These are phyloP conservation scores for Piaya cayana DNA, from an alignment of 2,113 vertebrate species.

Conservation along the genomic window DNA sequence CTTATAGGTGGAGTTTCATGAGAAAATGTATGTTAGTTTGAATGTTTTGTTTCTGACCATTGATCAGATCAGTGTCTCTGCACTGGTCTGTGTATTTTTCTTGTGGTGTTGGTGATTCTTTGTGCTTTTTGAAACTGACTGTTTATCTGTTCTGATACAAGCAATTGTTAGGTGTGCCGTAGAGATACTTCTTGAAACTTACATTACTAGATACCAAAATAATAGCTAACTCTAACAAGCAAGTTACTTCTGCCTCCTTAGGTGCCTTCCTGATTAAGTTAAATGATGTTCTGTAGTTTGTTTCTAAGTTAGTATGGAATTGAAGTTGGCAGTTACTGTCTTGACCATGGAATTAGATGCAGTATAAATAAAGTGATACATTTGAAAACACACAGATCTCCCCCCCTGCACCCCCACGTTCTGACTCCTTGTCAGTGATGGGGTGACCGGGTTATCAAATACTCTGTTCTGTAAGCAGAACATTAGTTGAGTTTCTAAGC, in stretches of 20 bases:
- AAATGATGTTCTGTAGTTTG: background rate
- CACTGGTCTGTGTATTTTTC: fast-evolving
- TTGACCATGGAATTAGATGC: background rate
- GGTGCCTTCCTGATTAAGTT: background rate
- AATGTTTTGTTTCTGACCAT: background rate
- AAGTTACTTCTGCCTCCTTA: background rate
- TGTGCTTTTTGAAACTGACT: background rate
- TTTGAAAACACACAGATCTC: background rate
- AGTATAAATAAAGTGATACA: background rate
- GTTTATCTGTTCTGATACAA: background rate
- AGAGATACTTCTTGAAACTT: background rate
- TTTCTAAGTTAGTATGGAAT: background rate
- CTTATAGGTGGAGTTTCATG: background rate
- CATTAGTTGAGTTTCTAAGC: background rate
- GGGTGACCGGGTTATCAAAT: background rate
- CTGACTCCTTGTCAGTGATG: background rate
- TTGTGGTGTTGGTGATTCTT: too few relatives aligned
- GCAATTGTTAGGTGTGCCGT: background rate
- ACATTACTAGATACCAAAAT: background rate
- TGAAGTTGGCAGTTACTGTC: background rate
- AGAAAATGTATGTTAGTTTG: background rate
- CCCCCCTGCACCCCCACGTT: fast-evolving
- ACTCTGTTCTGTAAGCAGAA: background rate
- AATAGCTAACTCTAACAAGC: background rate
- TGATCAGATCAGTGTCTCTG: background rate